Conservation (phyloP, 2,797 vertebrate species). For the Acanthurus tractus region DNA sequence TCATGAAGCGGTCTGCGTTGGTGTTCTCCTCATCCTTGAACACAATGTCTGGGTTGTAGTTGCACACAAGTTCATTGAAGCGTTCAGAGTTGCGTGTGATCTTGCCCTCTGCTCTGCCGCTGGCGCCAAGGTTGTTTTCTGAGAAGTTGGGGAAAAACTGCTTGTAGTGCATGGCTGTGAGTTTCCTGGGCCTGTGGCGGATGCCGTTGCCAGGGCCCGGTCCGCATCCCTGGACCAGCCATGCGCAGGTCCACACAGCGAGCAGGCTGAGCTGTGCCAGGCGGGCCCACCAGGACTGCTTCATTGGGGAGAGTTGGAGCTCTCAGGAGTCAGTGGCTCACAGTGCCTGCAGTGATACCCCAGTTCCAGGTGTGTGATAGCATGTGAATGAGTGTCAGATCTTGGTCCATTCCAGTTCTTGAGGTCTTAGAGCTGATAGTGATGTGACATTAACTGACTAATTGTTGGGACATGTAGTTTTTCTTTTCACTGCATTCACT, state of each 20-base stretch:
- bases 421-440: constrained; percentile 34
- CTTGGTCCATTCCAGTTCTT: constrained; percentile 77
- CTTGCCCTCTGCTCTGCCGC: constrained; percentile 94
- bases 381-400: constrained; percentile 73
- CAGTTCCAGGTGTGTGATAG: constrained; percentile 73
- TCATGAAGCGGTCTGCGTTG: constrained; percentile 96
- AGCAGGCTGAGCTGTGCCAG: constrained; percentile 85
- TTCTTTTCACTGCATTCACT: not conserved
- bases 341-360: constrained; percentile 63
- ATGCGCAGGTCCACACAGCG: constrained; percentile 82
- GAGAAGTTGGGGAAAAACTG: constrained; percentile 95
- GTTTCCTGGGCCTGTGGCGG: constrained; percentile 87
- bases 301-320: constrained; percentile 82
- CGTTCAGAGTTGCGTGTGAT: constrained; percentile 91
- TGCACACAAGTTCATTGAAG: constrained; percentile 95
- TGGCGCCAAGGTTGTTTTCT: constrained; percentile 95
- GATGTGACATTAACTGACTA: not conserved
- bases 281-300: constrained; percentile 81
- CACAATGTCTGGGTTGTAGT: constrained; percentile 97
- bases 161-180: constrained; percentile 94
- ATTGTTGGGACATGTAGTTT: not conserved
- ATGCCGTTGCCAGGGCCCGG: constrained; percentile 91
- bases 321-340: constrained; percentile 76
- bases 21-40: constrained; percentile 99
- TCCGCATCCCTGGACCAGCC: constrained; percentile 90